Conservation (phyloP, 2,888 invertebrate species). For the Tyria jacobaeae region DNA sequence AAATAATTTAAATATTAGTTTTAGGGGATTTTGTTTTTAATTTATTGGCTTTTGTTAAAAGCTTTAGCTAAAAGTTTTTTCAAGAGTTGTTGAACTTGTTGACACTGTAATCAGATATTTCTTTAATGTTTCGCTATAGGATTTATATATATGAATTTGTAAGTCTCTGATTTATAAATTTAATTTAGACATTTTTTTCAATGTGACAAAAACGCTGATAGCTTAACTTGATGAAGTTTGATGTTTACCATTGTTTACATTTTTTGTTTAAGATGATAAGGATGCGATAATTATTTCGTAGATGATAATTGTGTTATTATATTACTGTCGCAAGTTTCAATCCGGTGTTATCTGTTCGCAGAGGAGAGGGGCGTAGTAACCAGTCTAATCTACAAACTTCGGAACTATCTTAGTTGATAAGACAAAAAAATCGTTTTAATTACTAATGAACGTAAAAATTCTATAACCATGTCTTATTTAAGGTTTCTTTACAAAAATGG, state of each 20-base stretch:
- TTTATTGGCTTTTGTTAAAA: too few species aligned
- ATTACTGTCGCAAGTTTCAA: constrained; percentile 15
- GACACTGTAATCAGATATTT: too few species aligned
- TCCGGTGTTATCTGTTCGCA: constrained; percentile 34
- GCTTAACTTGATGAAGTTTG: neutral
- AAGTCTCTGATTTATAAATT: too few species aligned
- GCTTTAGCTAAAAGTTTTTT: too few species aligned
- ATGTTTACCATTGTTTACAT: neutral
- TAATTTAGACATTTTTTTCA: too few species aligned
- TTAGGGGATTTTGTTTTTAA: too few species aligned
- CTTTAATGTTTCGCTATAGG: too few species aligned
- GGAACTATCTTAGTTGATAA: constrained; percentile 47
- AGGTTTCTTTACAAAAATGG: constrained; percentile 66
- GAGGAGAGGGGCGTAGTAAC: constrained; percentile 54
- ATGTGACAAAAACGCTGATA: too few species aligned
- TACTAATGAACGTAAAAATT: neutral
- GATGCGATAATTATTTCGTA: constrained; percentile 45
- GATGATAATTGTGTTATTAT: constrained; percentile 38
- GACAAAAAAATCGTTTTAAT: constrained; percentile 32
- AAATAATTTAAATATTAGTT: too few species aligned
- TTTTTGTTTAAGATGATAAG: constrained; percentile 46
- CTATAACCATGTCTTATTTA: constrained; percentile 68
- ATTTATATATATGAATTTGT: too few species aligned
- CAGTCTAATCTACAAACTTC: constrained; percentile 37
- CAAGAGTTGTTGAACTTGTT: too few species aligned